Percentiles rank a stretch among this genome's conserved stretches.
phyloP scores from a whole-genome alignment of 2,113 vertebrate species.

The Elaphurus davidianus region DNA sequence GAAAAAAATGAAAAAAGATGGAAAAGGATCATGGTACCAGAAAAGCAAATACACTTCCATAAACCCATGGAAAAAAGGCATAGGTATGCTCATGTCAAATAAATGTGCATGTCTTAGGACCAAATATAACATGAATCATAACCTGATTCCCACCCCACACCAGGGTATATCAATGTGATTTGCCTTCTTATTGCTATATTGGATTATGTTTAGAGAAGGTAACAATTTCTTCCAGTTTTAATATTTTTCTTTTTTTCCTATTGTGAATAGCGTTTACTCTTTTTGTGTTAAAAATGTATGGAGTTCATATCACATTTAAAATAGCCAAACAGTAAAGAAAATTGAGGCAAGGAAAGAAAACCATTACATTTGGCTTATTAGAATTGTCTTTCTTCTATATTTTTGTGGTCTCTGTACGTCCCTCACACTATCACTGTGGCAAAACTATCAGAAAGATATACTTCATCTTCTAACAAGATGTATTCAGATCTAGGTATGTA shows the following conservation, averaged over 20 bases:
- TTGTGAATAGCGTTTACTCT: background rate
- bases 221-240: background rate
- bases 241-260: background rate
- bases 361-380: background rate
- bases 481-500: background rate
- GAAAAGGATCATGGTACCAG: background rate
- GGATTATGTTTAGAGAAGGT: background rate
- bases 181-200: background rate
- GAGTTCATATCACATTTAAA: background rate
- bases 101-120: background rate
- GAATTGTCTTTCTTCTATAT: slow-evolving; percentile 25
- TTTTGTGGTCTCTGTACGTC: background rate
- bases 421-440: slow-evolving; percentile 29
- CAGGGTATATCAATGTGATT: background rate
- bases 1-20: slow-evolving; percentile 4
- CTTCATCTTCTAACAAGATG: background rate
- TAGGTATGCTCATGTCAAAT: background rate
- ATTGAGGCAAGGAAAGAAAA: background rate
- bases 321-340: background rate
- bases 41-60: background rate
- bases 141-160: background rate
- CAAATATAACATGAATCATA: background rate
- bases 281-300: background rate
- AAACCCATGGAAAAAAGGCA: background rate
- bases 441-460: background rate